These are phyloP conservation scores for Anoplopoma fimbria DNA, from an alignment of 2,113 vertebrate genomes.

Conservation along the genomic window DNA sequence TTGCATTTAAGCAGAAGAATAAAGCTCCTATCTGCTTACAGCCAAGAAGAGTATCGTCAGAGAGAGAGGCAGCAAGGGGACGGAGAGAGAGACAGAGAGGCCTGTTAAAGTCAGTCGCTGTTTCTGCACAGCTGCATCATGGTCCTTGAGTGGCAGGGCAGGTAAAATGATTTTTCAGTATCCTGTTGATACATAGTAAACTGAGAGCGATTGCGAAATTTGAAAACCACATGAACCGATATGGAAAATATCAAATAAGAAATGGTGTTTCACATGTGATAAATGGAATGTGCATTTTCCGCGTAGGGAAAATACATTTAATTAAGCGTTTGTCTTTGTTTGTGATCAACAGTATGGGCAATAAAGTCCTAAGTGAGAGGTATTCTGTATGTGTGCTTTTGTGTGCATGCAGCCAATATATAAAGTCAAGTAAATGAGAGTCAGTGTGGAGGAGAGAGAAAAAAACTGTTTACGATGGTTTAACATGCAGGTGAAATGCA, in stretches of 20 bases:
- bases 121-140: slow-evolving; percentile 35
- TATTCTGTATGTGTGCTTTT: slow-evolving; percentile 39
- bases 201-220: background rate
- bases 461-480: slow-evolving; percentile 33
- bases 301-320: background rate
- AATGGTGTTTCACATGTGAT: background rate
- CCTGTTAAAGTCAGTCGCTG: slow-evolving; percentile 36
- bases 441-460: background rate
- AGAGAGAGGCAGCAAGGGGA: slow-evolving; percentile 22
- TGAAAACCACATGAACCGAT: background rate
- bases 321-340: background rate
- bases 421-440: slow-evolving; percentile 15
- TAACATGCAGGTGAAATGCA: slow-evolving; percentile 18
- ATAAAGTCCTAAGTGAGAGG: background rate
- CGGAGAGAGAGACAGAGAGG: slow-evolving; percentile 30
- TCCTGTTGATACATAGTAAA: background rate
- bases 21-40: slow-evolving; percentile 57
- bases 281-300: background rate
- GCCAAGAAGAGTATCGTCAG: slow-evolving; percentile 20
- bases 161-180: slow-evolving; percentile 19
- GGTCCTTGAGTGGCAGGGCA: slow-evolving; percentile 13
- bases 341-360: slow-evolving; percentile 14
- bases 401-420: slow-evolving; percentile 6
- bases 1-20: slow-evolving; percentile 54
- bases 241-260: background rate